Evolutionary conservation across 2,888 invertebrate genomes (phyloP).

Genomic region (Nymphalis c-album): DNA sequence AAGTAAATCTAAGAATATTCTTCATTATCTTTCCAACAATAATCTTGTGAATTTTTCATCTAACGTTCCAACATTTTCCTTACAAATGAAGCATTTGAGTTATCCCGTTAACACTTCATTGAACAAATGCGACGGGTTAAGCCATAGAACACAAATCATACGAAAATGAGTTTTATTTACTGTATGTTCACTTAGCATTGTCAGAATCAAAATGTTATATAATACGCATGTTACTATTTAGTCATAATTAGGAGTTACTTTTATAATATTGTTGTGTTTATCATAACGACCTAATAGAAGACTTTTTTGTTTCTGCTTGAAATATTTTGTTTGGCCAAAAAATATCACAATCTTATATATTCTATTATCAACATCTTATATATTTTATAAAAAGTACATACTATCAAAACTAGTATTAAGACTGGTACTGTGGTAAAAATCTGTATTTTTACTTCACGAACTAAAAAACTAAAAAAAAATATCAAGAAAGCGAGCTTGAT

Average conservation of each 20-base stretch:
- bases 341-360: too few species aligned
- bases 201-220: background rate
- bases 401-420: background rate
- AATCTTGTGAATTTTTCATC: constrained; percentile 1
- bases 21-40: background rate
- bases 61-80: constrained; percentile 40
- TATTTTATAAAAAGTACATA: background rate
- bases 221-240: too few species aligned
- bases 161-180: constrained; percentile 17
- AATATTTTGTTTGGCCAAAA: too few species aligned
- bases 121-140: constrained; percentile 60
- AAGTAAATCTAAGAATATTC: background rate
- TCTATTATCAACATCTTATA: too few species aligned
- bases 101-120: constrained; percentile 71
- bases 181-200: background rate
- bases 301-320: too few species aligned
- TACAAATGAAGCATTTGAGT: constrained; percentile 54
- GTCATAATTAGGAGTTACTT: too few species aligned
- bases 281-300: too few species aligned
- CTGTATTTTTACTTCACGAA: constrained; percentile 3
- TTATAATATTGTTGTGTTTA: too few species aligned
- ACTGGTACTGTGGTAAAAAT: background rate
- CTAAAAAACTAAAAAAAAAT: background rate
- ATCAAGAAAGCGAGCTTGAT: constrained; percentile 4
- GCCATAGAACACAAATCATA: constrained; percentile 12